Evolutionary conservation across 2,888 invertebrate genomes (phyloP), one percentile per base, ranked within the genome.

Genomic region (Heliconius aoede): DNA sequence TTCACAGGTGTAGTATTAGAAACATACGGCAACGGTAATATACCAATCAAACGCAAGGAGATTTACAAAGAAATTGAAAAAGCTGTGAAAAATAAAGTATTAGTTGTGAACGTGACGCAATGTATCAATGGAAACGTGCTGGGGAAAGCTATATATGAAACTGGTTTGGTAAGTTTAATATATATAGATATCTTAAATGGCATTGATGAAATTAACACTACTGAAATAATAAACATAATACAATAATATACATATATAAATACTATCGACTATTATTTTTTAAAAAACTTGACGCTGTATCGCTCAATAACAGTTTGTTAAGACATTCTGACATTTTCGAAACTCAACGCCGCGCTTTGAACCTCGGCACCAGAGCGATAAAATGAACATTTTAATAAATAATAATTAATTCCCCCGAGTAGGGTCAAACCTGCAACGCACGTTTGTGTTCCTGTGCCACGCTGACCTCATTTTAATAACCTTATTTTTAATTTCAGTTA

Each of bases 21-120:
- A 91, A 98, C 98, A 0, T 99, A 98, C 84, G 99, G 99, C 0
- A 96, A 97, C 36, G 99, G 99, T 0, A 99, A 99, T 88, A 96
- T 99, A 74, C 99, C 99, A 0, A 96, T 96, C 13, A 97, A 97
- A 86, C 95, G 98, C 13, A 94, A 95, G 67, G 99, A 99, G 85
- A 95, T 99, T 21, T 93, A 99, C 78, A 94, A 95, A 4, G 97
- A 96, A 85, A 93, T 99, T 30, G 95, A 95, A 79, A 93, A 95
- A 0, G 99, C 99, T 0, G 95, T 96, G 0, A 93, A 96, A 73
- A 95, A 97, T 61, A 97, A 98, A 4, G 96, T 99, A 0, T 95
- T 99, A 18, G 96, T 99, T 13, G 96, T 99, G 3, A 99, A 99
- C 88, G 97, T 98, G 76, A 98, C 99, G 0, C 99, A 99, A 89